These are phyloP conservation scores for Damaliscus lunatus DNA, from an alignment of 2,113 vertebrate species.

Conservation along the genomic window DNA sequence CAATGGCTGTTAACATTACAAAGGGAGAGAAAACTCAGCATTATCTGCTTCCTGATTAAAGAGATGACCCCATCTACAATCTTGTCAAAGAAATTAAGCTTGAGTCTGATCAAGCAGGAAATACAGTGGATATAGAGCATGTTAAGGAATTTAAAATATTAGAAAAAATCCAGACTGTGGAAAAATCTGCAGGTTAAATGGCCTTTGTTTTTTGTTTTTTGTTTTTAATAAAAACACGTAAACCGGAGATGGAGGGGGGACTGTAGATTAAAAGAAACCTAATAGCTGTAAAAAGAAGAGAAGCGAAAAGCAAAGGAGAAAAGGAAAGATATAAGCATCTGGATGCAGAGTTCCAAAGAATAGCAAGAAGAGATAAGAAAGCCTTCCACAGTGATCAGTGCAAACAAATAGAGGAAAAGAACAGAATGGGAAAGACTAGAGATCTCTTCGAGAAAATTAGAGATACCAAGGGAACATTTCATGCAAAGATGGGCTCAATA, in stretches of 20 bases:
- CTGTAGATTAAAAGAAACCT: neutral
- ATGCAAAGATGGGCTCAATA: too few species aligned
- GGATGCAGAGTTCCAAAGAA: too few species aligned
- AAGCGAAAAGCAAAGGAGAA: too few species aligned
- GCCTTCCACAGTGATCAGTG: too few species aligned
- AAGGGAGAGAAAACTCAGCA: neutral
- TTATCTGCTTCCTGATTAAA: neutral
- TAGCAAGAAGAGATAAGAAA: too few species aligned
- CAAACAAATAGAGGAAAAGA: too few species aligned
- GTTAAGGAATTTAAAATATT: neutral
- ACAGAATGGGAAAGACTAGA: too few species aligned
- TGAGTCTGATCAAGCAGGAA: neutral
- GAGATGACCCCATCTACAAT: neutral
- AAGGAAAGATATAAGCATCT: too few species aligned
- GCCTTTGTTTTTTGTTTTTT: neutral
- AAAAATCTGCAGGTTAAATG: neutral
- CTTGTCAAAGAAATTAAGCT: neutral
- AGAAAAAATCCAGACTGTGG: neutral
- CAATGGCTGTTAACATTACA: neutral
- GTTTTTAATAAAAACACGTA: neutral
- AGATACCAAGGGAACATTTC: too few species aligned
- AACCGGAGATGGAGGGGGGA: neutral
- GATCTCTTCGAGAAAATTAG: too few species aligned
- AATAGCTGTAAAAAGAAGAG: too few species aligned
- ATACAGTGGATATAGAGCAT: neutral